A percentile compares a stretch with the other conserved stretches of the same genome.
These are phyloP conservation scores for Meghimatium bilineatum DNA, from an alignment of 2,888 invertebrate genomes.

Conservation along the genomic window DNA sequence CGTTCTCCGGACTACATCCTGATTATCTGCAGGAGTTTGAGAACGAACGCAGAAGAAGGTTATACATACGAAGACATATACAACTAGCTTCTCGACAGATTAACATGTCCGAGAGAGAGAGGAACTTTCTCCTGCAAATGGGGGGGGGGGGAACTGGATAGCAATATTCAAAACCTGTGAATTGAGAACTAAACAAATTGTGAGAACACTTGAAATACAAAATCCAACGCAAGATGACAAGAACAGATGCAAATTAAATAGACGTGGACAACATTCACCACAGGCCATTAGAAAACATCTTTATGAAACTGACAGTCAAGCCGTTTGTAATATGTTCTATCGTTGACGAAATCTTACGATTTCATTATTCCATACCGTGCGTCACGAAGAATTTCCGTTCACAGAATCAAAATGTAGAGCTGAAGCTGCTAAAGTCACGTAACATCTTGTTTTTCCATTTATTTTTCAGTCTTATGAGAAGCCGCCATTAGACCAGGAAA, in stretches of 20 bases:
- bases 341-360: neutral
- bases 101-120: too few species aligned
- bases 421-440: constrained; percentile 14
- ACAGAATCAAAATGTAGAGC: constrained; percentile 1
- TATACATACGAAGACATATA: too few species aligned
- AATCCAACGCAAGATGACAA: neutral
- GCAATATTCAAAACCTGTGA: too few species aligned
- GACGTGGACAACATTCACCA: neutral
- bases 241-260: neutral
- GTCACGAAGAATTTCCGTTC: constrained; percentile 20
- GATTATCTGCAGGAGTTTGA: too few species aligned
- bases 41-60: too few species aligned
- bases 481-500: constrained; percentile 17
- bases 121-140: too few species aligned
- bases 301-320: neutral
- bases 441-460: constrained; percentile 17
- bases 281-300: constrained; percentile 9
- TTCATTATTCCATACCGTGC: neutral
- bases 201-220: too few species aligned
- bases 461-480: neutral
- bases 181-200: too few species aligned
- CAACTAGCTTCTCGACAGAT: too few species aligned
- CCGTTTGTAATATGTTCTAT: neutral
- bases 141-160: too few species aligned
- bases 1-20: too few species aligned